A percentile compares a stretch with the other conserved stretches of the same genome.
These are phyloP conservation scores for Nasonia giraulti DNA, from an alignment of 1,140 invertebrate species.

Conservation along the genomic window DNA sequence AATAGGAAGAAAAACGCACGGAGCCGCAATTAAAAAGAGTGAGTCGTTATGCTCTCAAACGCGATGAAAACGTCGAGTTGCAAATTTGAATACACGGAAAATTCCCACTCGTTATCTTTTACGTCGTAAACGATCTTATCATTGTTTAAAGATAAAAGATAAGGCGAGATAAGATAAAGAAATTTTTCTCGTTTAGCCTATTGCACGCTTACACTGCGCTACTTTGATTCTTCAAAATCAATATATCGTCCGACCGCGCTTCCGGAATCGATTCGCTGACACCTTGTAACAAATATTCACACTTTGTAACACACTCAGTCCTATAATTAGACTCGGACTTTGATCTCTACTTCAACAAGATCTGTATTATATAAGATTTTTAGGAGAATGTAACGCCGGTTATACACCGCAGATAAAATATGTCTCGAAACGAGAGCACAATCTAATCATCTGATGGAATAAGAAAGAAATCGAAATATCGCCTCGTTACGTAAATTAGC, in stretches of 20 bases:
- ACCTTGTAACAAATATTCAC: too few relatives aligned
- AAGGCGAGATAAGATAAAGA: not conserved
- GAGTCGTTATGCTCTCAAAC: not conserved
- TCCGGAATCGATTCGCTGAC: too few relatives aligned
- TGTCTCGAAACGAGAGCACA: not conserved
- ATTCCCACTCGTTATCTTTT: conserved; percentile 1
- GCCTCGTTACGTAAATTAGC: too few relatives aligned
- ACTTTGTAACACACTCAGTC: too few relatives aligned
- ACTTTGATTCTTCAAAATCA: not conserved
- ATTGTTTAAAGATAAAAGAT: conserved; percentile 5
- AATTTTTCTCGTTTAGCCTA: not conserved
- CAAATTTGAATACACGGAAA: not conserved
- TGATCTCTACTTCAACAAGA: too few relatives aligned
- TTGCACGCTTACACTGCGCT: not conserved
- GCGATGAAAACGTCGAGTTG: not conserved
- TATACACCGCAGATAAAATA: not conserved
- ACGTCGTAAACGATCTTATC: not conserved
- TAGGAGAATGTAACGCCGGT: too few relatives aligned
- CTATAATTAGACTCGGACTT: too few relatives aligned
- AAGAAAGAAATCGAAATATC: too few relatives aligned
- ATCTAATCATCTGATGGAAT: too few relatives aligned
- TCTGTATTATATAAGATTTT: too few relatives aligned
- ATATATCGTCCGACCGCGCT: not conserved
- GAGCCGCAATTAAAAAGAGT: too few relatives aligned
- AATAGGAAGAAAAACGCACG: too few relatives aligned